Evolutionary conservation across 1,140 invertebrate genomes (phyloP).

Genomic region (Nasonia giraulti): DNA sequence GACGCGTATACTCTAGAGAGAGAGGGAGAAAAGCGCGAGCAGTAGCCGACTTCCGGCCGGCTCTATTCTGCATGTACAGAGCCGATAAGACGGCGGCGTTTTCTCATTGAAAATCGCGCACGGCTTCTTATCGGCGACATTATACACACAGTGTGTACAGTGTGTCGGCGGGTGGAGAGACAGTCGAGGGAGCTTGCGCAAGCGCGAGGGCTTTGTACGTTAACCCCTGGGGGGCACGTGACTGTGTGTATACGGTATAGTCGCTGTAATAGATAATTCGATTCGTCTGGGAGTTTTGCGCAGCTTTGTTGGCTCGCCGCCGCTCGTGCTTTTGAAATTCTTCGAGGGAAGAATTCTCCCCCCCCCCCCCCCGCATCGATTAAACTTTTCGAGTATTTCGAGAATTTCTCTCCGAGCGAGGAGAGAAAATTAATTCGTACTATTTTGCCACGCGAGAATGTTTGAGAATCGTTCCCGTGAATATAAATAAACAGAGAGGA

Average conservation of each 20-base stretch:
- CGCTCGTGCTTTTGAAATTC: neutral
- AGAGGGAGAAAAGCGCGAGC: neutral
- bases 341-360: neutral
- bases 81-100: constrained; percentile 2
- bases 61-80: neutral
- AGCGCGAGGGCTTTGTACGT: neutral
- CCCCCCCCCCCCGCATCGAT: neutral
- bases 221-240: neutral
- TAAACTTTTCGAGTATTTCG: neutral
- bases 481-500: neutral
- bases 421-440: neutral
- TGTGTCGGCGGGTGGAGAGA: neutral
- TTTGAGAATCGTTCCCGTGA: neutral
- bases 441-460: neutral
- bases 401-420: neutral
- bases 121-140: constrained; percentile 29
- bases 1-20: neutral
- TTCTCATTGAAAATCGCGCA: constrained; percentile 26
- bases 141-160: neutral
- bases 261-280: neutral
- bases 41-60: constrained; percentile 32
- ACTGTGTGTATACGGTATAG: neutral
- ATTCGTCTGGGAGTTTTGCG: neutral
- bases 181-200: neutral
- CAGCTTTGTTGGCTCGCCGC: too few species aligned